A percentile compares a stretch with the other conserved stretches of the same genome.
These are phyloP conservation scores for Catocala fraxini DNA, from an alignment of 2,888 invertebrate species.

Conservation along the genomic window DNA sequence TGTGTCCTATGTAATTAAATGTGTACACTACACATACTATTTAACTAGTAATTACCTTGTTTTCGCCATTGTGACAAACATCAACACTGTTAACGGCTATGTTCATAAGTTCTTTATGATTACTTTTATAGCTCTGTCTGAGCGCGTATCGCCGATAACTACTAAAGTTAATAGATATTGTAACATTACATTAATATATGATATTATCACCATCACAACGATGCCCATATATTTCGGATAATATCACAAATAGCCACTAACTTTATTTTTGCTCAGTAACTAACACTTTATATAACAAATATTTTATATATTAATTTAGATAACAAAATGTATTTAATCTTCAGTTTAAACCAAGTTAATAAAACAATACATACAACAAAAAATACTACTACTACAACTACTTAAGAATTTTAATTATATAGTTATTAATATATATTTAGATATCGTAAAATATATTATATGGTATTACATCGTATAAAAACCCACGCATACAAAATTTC, in stretches of 20 bases:
- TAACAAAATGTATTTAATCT: no score
- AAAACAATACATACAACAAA: no score
- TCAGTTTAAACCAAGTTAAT: no score
- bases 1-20: conserved; percentile 27
- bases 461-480: no score
- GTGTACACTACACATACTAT: conserved; percentile 13
- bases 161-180: conserved; percentile 58
- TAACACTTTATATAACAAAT: no score
- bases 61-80: conserved; percentile 52
- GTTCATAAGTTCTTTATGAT: conserved; percentile 53
- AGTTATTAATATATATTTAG: no score
- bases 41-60: conserved; percentile 55
- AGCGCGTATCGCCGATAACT: conserved; percentile 63
- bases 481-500: no score
- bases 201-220: conserved; percentile 37
- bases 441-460: no score
- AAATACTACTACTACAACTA: no score
- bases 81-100: conserved; percentile 49
- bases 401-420: no score
- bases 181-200: conserved; percentile 55
- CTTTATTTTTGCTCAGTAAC: conserved; percentile 30
- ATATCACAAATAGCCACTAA: conserved; percentile 35
- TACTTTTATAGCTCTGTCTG: conserved; percentile 60
- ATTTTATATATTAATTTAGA: no score
- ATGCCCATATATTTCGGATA: conserved; percentile 31